These are phyloP conservation scores for Sericinus montela DNA, from an alignment of 2,888 invertebrate species.

Conservation along the genomic window DNA sequence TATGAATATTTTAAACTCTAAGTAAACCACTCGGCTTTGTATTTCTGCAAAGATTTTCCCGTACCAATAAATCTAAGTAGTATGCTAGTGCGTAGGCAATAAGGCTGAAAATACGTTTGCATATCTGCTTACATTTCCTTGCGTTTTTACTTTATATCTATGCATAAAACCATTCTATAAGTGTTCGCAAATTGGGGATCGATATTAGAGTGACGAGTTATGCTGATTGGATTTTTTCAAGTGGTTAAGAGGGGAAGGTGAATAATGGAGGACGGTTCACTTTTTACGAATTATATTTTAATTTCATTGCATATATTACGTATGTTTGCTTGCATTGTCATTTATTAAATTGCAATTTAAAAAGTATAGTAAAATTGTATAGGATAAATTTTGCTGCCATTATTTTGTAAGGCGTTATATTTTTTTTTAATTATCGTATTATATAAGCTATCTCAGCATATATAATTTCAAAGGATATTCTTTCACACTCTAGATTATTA, in stretches of 20 bases:
- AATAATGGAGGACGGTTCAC: conserved; percentile 72
- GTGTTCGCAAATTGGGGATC: conserved; percentile 74
- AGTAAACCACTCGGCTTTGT: conserved; percentile 73
- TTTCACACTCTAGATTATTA: no score
- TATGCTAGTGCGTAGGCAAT: conserved; percentile 42
- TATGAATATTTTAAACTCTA: conserved; percentile 80
- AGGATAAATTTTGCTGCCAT: conserved; percentile 1
- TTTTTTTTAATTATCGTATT: no score
- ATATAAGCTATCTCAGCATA: no score
- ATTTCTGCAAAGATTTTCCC: conserved; percentile 52
- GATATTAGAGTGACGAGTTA: conserved; percentile 75
- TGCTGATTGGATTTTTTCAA: conserved; percentile 79
- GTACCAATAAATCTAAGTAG: conserved; percentile 52
- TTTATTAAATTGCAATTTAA: not conserved
- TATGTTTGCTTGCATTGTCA: not conserved
- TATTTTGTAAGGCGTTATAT: conserved; percentile 9
- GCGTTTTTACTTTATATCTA: conserved; percentile 59
- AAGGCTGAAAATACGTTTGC: conserved; percentile 48
- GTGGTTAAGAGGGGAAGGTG: conserved; percentile 64
- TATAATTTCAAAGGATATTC: no score
- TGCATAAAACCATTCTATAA: conserved; percentile 75
- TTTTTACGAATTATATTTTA: conserved; percentile 43
- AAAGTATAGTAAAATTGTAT: not conserved
- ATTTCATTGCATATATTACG: conserved; percentile 22
- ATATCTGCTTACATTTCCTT: conserved; percentile 34